These are phyloP conservation scores for Arrhamphus sclerolepis DNA, from an alignment of 2,797 vertebrate species.

Conservation along the genomic window DNA sequence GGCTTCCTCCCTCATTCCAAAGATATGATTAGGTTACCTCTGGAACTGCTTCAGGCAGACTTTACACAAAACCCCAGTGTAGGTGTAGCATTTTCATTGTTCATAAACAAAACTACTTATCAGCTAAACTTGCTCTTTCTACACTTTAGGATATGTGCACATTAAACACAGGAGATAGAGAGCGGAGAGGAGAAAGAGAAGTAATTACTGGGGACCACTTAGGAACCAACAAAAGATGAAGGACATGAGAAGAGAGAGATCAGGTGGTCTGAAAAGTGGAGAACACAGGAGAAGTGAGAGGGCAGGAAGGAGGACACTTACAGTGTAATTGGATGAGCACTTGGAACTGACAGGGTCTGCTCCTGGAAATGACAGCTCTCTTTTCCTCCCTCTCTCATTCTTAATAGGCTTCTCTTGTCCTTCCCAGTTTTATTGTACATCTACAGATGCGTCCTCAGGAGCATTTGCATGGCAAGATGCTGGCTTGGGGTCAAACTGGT, in stretches of 20 bases:
- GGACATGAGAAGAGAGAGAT: slow-evolving; percentile 30
- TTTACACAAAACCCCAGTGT: not conserved
- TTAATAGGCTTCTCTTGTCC: slow-evolving; percentile 47
- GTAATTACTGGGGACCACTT: slow-evolving; percentile 29
- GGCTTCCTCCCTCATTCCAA: too few species aligned
- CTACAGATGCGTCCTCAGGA: slow-evolving; percentile 36
- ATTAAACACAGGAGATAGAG: slow-evolving; percentile 6
- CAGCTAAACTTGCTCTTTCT: slow-evolving; percentile 4
- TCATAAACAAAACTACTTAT: not conserved
- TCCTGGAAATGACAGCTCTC: slow-evolving; percentile 70
- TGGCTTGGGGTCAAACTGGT: slow-evolving; percentile 31
- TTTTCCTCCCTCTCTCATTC: slow-evolving; percentile 39
- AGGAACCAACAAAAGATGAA: slow-evolving; percentile 27
- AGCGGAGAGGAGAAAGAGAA: not conserved
- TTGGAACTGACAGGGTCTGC: slow-evolving; percentile 53
- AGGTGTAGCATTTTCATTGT: not conserved
- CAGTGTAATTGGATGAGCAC: slow-evolving; percentile 70
- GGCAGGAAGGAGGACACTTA: slow-evolving; percentile 40
- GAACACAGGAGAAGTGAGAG: slow-evolving; percentile 27
- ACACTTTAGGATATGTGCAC: not conserved
- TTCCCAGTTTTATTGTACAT: slow-evolving; percentile 39
- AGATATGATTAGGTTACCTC: too few species aligned
- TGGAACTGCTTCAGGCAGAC: not conserved
- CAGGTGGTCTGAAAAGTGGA: slow-evolving; percentile 48
- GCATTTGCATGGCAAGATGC: slow-evolving; percentile 6